A percentile compares a stretch with the other conserved stretches of the same genome.
These are phyloP conservation scores for Scarus forsteni DNA, from an alignment of 2,797 vertebrate genomes.

Conservation along the genomic window DNA sequence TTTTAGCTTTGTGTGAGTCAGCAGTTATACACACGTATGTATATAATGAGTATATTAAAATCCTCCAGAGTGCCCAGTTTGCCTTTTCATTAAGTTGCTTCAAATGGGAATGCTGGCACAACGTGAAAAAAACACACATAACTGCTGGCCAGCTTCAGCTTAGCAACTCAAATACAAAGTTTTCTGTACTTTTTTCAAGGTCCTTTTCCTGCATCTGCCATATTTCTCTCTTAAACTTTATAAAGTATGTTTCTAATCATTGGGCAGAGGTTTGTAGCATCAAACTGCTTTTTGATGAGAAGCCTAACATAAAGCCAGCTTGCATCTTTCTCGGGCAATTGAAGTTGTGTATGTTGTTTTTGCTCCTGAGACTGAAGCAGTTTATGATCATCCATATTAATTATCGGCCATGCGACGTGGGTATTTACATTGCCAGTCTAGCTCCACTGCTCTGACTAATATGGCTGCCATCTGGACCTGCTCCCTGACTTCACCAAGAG, in stretches of 20 bases:
- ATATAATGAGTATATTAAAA: slow-evolving; percentile 26
- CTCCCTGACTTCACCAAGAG: slow-evolving; percentile 33
- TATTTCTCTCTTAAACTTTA: background rate
- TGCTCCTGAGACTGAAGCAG: slow-evolving; percentile 42
- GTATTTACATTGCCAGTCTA: slow-evolving; percentile 65
- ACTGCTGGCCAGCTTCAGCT: slow-evolving; percentile 8
- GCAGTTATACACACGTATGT: slow-evolving; percentile 32
- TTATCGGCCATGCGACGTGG: slow-evolving; percentile 70
- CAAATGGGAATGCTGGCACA: slow-evolving; percentile 33
- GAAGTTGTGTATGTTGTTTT: slow-evolving; percentile 45
- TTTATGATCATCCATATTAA: slow-evolving; percentile 76
- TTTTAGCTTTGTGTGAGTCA: slow-evolving; percentile 19
- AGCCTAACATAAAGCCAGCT: slow-evolving; percentile 50
- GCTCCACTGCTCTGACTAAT: slow-evolving; percentile 58
- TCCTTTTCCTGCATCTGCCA: background rate
- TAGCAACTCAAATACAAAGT: slow-evolving; percentile 13
- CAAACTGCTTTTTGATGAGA: background rate
- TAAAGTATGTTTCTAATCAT: slow-evolving; percentile 7
- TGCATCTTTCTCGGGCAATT: slow-evolving; percentile 71
- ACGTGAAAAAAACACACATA: background rate
- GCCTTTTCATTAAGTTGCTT: slow-evolving; percentile 38
- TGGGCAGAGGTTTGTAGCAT: slow-evolving; percentile 1
- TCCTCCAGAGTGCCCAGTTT: slow-evolving; percentile 11
- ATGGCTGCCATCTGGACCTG: slow-evolving; percentile 70
- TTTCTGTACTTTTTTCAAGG: background rate